These are phyloP conservation scores for Myathropa florea DNA, from an alignment of 2,888 invertebrate species.

Conservation along the genomic window DNA sequence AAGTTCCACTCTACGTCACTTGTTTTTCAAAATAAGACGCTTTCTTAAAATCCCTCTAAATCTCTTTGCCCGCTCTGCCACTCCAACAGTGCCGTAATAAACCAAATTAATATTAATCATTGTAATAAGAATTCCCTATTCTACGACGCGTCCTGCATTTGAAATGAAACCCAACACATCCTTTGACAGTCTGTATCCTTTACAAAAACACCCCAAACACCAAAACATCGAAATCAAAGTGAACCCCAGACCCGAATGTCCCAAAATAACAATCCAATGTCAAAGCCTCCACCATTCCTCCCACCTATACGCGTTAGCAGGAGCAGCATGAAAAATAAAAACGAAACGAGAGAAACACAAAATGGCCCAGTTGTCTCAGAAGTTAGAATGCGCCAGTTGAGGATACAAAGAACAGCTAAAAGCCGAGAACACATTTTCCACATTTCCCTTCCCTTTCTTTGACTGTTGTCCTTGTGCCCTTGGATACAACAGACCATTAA, in stretches of 20 bases:
- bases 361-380: constrained; percentile 15
- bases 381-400: constrained; percentile 34
- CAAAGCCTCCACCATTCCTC: constrained; percentile 8
- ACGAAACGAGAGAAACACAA: background rate
- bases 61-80: background rate
- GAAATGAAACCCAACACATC: constrained; percentile 38
- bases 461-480: constrained; percentile 19
- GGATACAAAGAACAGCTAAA: constrained; percentile 29
- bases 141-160: constrained; percentile 17
- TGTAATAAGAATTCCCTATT: constrained; percentile 14
- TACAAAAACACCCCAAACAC: background rate
- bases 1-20: background rate
- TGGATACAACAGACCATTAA: constrained; percentile 59
- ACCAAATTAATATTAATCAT: constrained; percentile 57
- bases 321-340: background rate
- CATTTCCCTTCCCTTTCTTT: background rate
- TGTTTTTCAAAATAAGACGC: background rate
- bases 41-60: background rate
- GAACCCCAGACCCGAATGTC: background rate
- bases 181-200: constrained; percentile 16
- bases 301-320: constrained; percentile 1
- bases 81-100: background rate
- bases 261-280: background rate
- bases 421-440: background rate
- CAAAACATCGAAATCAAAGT: constrained; percentile 44